These are phyloP conservation scores for Chionoecetes opilio DNA, from an alignment of 1,140 invertebrate species.

Conservation along the genomic window DNA sequence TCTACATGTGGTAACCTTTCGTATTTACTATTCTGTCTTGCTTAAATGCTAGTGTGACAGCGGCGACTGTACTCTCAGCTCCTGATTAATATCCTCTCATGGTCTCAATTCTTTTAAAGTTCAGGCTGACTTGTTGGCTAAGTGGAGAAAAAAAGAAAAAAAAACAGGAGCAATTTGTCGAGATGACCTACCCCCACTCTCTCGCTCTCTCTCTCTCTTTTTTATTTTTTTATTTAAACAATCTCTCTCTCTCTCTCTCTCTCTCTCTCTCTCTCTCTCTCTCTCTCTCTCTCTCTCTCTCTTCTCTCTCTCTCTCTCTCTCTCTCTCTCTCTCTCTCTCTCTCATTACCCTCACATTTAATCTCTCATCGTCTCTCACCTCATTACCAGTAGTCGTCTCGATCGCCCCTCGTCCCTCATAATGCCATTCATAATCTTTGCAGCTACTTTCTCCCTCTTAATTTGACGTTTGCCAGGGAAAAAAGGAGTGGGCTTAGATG, in stretches of 20 bases:
- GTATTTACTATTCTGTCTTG: neutral
- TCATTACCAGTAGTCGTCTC: too few relatives aligned
- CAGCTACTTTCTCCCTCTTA: slow-evolving; percentile 14
- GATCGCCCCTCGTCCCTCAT: too few relatives aligned
- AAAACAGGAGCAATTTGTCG: neutral
- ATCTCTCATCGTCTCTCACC: too few relatives aligned
- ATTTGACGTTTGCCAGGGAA: slow-evolving; percentile 19
- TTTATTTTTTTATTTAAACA: too few relatives aligned
- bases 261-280: neutral
- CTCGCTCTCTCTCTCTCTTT: slow-evolving; percentile 40
- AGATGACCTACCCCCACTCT: neutral
- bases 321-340: too few relatives aligned
- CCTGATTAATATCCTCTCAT: neutral
- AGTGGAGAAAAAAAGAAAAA: neutral
- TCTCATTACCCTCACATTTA: too few relatives aligned
- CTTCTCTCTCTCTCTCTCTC: too few relatives aligned
- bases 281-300: neutral
- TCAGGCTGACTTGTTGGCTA: neutral
- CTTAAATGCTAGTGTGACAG: neutral
- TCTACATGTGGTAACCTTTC: neutral
- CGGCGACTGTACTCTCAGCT: neutral
- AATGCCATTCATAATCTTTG: too few relatives aligned
- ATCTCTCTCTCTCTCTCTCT: slow-evolving; percentile 39
- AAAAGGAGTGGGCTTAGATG: neutral
- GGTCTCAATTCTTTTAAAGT: neutral